Conservation (phyloP, 1,140 invertebrate species). For the Marisa cornuarietis region DNA sequence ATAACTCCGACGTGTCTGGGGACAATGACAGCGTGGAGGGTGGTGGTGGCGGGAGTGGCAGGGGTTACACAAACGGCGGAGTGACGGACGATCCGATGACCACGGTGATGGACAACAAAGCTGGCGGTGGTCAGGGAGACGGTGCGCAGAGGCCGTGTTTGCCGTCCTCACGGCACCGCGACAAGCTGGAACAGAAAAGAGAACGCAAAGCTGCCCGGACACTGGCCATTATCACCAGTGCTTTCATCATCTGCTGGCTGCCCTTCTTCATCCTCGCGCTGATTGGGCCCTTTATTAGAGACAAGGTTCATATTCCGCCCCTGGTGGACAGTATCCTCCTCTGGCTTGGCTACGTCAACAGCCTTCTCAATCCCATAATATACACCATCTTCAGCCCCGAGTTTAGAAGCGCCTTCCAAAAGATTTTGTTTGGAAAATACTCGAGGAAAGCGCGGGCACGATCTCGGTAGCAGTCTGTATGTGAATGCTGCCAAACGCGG, state of each 20-base stretch:
- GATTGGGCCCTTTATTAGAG: conserved; percentile 52
- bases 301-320: conserved; percentile 54
- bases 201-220: conserved; percentile 68
- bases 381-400: conserved; percentile 67
- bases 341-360: conserved; percentile 66
- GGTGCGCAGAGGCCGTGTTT: conserved; percentile 34
- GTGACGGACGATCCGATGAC: conserved; percentile 16
- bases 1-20: conserved; percentile 17
- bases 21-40: conserved; percentile 13
- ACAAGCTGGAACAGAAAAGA: conserved; percentile 66
- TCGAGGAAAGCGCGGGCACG: conserved; percentile 33
- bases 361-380: conserved; percentile 64
- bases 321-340: conserved; percentile 60
- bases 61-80: conserved; percentile 17
- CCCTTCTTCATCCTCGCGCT: conserved; percentile 65
- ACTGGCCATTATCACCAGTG: conserved; percentile 67
- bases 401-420: conserved; percentile 64
- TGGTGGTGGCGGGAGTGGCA: background rate
- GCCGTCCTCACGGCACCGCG: conserved; percentile 32
- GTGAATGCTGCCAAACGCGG: background rate
- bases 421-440: conserved; percentile 62
- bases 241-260: conserved; percentile 65
- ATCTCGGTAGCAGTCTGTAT: conserved; percentile 1
- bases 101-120: background rate
- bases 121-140: conserved; percentile 25